phyloP scores from a whole-genome alignment of 2,113 vertebrate genomes.

The Isichthys henryi region DNA sequence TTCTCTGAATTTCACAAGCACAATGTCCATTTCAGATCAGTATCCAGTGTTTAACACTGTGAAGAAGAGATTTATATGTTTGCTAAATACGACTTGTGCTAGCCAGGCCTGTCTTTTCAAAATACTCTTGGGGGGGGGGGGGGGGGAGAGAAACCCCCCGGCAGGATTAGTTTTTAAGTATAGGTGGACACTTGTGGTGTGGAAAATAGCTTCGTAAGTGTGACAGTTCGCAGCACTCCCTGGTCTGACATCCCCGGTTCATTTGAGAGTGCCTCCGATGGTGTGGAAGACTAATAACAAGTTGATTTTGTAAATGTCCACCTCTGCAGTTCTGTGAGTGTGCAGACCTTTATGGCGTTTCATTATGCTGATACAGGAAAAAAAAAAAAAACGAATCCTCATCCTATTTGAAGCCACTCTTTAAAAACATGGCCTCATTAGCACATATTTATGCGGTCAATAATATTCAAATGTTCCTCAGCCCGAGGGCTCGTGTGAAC shows the following conservation, averaged over 20 bases:
- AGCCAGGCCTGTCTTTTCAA: not conserved
- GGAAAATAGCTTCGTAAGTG: not conserved
- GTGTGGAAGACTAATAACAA: not conserved
- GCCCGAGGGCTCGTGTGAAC: conserved; percentile 26
- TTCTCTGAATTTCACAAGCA: not conserved
- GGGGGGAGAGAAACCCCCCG: not conserved
- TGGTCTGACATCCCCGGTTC: not conserved
- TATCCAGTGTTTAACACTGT: not conserved
- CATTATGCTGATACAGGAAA: not conserved
- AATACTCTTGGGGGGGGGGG: not conserved
- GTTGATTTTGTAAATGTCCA: not conserved
- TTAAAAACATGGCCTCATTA: conserved; percentile 27
- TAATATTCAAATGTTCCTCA: conserved; percentile 36
- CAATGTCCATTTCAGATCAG: not conserved
- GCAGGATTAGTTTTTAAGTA: not conserved
- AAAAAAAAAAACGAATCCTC: not conserved
- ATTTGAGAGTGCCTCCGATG: not conserved
- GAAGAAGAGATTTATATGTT: not conserved
- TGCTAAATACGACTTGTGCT: not conserved
- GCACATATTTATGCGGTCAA: conserved; percentile 26
- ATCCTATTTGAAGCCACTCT: conserved; percentile 3
- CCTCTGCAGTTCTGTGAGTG: not conserved
- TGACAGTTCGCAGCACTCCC: not conserved
- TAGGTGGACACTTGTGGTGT: not conserved
- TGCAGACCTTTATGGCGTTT: not conserved